phyloP scores from a whole-genome alignment of 2,113 vertebrate species.

The Campylomormyrus numenius region DNA sequence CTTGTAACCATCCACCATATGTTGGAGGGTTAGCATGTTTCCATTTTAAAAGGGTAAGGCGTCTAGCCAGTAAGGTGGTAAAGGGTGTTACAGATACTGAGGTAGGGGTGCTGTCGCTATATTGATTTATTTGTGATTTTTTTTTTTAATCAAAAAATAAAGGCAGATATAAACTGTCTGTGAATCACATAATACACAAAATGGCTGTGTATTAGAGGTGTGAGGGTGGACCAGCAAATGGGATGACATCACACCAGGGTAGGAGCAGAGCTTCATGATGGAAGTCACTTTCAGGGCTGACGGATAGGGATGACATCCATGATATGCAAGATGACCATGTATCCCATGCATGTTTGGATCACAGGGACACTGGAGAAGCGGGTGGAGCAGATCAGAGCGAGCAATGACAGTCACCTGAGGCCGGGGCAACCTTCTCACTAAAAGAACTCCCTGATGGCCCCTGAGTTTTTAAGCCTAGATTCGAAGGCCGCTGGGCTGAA shows the following conservation, averaged over 20 bases:
- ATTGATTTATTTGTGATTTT: neutral
- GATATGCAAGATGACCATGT: neutral
- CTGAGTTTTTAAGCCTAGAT: neutral
- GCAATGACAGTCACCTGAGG: neutral
- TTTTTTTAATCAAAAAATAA: neutral
- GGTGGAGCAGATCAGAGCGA: neutral
- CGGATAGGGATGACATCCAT: neutral
- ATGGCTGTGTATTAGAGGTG: neutral
- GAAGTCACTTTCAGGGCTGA: neutral
- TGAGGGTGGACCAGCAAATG: neutral
- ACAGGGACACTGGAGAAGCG: neutral
- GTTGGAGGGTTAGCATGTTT: too few relatives aligned
- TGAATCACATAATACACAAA: neutral
- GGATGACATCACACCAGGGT: neutral
- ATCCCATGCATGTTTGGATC: neutral
- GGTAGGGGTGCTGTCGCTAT: too few relatives aligned
- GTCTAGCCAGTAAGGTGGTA: too few relatives aligned
- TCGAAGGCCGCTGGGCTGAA: neutral
- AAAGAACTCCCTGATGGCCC: neutral
- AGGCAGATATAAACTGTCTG: neutral
- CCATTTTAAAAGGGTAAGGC: too few relatives aligned
- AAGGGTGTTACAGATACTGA: too few relatives aligned
- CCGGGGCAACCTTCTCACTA: neutral
- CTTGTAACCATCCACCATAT: too few relatives aligned
- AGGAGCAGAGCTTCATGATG: neutral